Percentiles rank a stretch among this genome's conserved stretches.
These are phyloP conservation scores for Crocidura indochinensis DNA, from an alignment of 2,797 vertebrate species.

Conservation along the genomic window DNA sequence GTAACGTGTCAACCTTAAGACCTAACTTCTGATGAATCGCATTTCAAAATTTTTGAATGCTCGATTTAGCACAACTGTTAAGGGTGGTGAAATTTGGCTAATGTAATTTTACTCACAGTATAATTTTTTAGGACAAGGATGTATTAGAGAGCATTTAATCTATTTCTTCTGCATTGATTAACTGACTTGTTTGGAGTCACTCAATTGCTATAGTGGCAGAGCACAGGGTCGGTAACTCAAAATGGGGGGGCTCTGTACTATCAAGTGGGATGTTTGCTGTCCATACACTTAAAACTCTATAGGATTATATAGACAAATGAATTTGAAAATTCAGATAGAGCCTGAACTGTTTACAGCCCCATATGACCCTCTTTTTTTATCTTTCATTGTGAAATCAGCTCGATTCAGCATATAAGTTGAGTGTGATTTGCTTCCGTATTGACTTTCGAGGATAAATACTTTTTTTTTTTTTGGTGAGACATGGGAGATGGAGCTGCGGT, in stretches of 20 bases:
- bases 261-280: background rate
- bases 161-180: slow-evolving; percentile 72
- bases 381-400: background rate
- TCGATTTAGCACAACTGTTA: slow-evolving; percentile 89
- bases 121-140: background rate
- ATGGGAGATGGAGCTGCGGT: slow-evolving; percentile 6
- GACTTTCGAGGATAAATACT: background rate
- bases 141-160: slow-evolving; percentile 13
- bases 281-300: background rate
- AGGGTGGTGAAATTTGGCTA: slow-evolving; percentile 91
- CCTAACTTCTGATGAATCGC: slow-evolving; percentile 81
- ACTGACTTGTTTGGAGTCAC: slow-evolving; percentile 80
- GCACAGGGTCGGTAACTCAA: background rate
- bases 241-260: background rate
- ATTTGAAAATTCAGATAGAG: background rate
- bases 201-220: background rate
- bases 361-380: background rate
- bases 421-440: background rate
- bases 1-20: slow-evolving; percentile 80
- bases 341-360: background rate
- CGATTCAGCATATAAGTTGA: background rate
- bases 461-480: slow-evolving; percentile 40
- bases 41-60: slow-evolving; percentile 77
- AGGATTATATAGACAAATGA: slow-evolving; percentile 27
- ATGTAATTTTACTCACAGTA: slow-evolving; percentile 89